Base-by-base conservation (phyloP, 2,113 vertebrate species). In the Protobothrops mucrosquamatus region DNA sequence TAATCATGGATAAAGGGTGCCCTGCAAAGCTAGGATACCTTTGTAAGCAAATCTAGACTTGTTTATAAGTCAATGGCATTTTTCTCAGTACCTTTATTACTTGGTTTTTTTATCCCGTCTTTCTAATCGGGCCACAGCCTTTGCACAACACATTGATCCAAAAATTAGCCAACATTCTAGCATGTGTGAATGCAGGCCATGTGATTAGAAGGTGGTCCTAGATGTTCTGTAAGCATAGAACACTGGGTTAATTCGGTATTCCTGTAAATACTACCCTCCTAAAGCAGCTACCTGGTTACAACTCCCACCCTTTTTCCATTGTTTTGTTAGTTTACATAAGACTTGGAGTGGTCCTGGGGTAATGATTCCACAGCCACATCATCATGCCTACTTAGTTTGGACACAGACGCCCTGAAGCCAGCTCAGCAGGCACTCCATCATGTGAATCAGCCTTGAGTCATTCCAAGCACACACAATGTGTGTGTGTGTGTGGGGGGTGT, bases 371-470 rank as follows among this genome's bases (percentile, higher is more conserved):
- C 14, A 55, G 34, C 86, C 52, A n/a, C 39, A 57, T 59, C 88
- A 7, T 69, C 26, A 18, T 24, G 39, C 92, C 29, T 9, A 10
- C 55, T 24, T 18, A 29, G 34, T 24, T 43, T 34, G 39, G 74
- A 24, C 12, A 24, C 8, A 23, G 34, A 81, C 69, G 6, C 34
- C 34, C 18, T 39, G 34, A 43, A 81, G 88, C 52, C 87, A 22
- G 39, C 87, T 92, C 61, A 92, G 92, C 87, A 92, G 92, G 52
- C 51, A 6, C 54, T 87, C 81, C 34, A 74, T 56, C 39, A 7
- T n/a, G 23, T 90, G 89, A 90, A 87, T 90, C 88, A 54, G 46
- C 52, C 92, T 54, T 93, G 92, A 93, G 74, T 93, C 92, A 90
- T 52, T 92, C 15, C 23, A 57, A 39, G 55, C 69, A 87, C 69